Conservation (phyloP, 2,888 invertebrate species). For the Mantis religiosa region DNA sequence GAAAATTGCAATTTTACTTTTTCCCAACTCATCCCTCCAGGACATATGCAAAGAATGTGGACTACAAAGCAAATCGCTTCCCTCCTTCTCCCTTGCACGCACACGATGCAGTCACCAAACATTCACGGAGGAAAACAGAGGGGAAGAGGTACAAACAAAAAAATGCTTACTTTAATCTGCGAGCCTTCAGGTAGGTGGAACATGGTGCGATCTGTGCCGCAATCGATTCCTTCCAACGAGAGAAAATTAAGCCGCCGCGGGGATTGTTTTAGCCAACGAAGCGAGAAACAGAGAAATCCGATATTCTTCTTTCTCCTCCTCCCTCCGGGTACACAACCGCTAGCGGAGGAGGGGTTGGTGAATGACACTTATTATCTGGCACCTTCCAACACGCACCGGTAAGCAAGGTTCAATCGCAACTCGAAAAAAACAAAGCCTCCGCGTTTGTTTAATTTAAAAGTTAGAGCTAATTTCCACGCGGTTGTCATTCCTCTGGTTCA, state of each 20-base stretch:
- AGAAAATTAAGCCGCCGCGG: conserved; percentile 11
- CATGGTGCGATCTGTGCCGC: not conserved
- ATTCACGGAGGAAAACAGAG: not conserved
- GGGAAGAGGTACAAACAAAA: not conserved
- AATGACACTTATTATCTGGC: conserved; percentile 13
- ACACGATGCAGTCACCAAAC: not conserved
- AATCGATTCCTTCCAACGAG: not conserved
- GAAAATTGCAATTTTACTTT: not conserved
- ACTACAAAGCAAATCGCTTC: not conserved
- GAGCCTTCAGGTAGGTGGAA: conserved; percentile 3
- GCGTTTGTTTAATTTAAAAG: not conserved
- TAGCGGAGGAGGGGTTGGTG: not conserved
- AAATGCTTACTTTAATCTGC: not conserved
- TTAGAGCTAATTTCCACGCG: not conserved
- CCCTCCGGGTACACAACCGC: conserved; percentile 10
- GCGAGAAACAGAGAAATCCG: conserved; percentile 17
- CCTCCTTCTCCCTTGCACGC: not conserved
- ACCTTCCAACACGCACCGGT: not conserved
- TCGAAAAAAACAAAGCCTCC: not conserved
- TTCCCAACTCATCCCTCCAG: not conserved
- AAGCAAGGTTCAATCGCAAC: not conserved
- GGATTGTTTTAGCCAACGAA: conserved; percentile 17
- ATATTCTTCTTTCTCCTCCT: not conserved
- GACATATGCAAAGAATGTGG: not conserved
- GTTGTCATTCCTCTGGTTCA: not conserved